phyloP scores from a whole-genome alignment of 2,113 vertebrate species.

The Mellivora capensis region DNA sequence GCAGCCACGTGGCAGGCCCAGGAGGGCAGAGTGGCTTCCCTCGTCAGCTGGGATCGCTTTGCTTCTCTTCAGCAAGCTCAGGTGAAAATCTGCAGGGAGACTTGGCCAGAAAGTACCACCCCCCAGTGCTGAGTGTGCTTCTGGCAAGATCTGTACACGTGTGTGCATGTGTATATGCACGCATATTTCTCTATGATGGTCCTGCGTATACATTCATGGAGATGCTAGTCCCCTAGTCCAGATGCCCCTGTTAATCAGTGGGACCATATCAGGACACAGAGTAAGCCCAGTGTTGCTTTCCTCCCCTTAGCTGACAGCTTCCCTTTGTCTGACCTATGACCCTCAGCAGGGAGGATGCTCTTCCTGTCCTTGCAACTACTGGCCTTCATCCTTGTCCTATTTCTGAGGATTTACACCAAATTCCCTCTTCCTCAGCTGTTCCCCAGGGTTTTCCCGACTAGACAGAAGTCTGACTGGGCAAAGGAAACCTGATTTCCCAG shows the following conservation, averaged over 20 bases:
- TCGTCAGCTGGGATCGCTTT: constrained; percentile 94
- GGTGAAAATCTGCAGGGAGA: constrained; percentile 73
- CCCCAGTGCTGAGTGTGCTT: too few relatives aligned
- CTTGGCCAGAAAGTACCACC: background rate
- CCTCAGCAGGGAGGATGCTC: background rate
- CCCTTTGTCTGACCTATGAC: background rate
- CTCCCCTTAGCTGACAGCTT: background rate
- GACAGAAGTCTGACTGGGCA: background rate
- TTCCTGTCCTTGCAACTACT: background rate
- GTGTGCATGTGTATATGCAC: background rate
- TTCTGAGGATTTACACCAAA: background rate
- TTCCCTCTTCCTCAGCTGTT: background rate
- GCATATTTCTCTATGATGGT: accelerated
- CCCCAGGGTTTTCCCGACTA: accelerated
- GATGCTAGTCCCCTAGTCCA: background rate
- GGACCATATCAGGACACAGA: too few relatives aligned
- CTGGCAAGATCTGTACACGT: accelerated
- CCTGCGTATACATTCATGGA: background rate
- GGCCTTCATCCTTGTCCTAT: accelerated
- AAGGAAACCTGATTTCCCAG: background rate
- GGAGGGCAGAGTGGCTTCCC: constrained; percentile 85
- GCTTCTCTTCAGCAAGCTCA: constrained; percentile 91
- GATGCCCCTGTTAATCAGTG: background rate
- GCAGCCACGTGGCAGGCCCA: constrained; percentile 88
- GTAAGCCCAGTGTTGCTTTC: background rate